Evolutionary conservation across 1,140 invertebrate species (phyloP).

Genomic region (Bombus picipes): DNA sequence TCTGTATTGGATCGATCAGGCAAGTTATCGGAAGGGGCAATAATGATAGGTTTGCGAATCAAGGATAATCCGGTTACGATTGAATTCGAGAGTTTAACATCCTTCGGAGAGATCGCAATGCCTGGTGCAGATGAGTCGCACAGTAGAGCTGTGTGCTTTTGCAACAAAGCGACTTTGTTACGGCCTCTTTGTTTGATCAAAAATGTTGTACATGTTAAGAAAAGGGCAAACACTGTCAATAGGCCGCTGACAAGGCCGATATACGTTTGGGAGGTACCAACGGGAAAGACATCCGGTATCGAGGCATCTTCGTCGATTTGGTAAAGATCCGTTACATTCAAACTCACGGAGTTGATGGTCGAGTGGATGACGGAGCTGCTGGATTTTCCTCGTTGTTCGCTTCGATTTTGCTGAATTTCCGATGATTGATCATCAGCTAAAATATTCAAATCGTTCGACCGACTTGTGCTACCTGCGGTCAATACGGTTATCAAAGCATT

Average conservation of each 20-base stretch:
- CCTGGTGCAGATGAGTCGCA: conserved; percentile 79
- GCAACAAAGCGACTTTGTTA: conserved; percentile 87
- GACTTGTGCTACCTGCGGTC: conserved; percentile 79
- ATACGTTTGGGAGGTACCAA: conserved; percentile 87
- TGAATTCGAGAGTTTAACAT: conserved; percentile 85
- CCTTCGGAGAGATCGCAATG: conserved; percentile 87
- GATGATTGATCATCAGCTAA: conserved; percentile 76
- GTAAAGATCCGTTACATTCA: conserved; percentile 73
- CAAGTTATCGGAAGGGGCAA: neutral
- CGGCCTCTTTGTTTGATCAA: conserved; percentile 88
- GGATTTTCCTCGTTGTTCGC: conserved; percentile 31
- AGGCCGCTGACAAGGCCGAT: conserved; percentile 92
- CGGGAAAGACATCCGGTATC: conserved; percentile 86
- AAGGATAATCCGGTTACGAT: conserved; percentile 84
- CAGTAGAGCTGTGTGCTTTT: conserved; percentile 86
- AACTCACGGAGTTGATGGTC: conserved; percentile 55
- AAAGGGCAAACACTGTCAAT: conserved; percentile 87
- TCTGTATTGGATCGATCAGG: neutral
- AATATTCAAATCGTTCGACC: conserved; percentile 70
- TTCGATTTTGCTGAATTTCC: conserved; percentile 72
- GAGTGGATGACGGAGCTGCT: conserved; percentile 13
- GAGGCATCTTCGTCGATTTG: conserved; percentile 65
- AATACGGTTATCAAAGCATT: neutral
- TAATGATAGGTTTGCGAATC: conserved; percentile 24
- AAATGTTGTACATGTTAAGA: conserved; percentile 87